Evolutionary conservation across 2,888 invertebrate genomes (phyloP), one percentile per base, ranked within the genome.

Genomic region (Troides oblongomaculatus): DNA sequence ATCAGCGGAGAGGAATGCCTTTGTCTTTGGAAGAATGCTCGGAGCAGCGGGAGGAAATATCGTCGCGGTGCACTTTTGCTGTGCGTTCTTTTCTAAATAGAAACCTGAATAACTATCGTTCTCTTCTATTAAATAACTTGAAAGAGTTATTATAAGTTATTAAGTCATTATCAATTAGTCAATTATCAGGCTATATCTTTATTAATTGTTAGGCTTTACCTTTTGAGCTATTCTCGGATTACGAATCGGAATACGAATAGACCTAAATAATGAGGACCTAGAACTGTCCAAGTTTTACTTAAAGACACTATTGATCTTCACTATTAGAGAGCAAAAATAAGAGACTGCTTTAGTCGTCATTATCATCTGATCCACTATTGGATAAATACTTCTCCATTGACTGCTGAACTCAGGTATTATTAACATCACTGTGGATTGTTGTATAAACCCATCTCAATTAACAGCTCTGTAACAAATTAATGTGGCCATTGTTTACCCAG

Each of bases 381-480:
- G 7, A 10, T 1, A 6, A 7, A 39, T 1, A 39, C 1, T 39
- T 6, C 39, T 39, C 10, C 39, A 39, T 39, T 7, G 8, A 39
- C 8, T 7, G 39, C 10, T 39, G 39, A 39, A 17, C 10, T 50
- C 50, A 50, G 14, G 17, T 50, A 50, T 14, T 50, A 21, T 21
- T 6, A 57, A 57, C 18, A 21, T 6, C 63, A 62, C 77, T 74
- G 61, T 63, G 68, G 71, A 0, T 7, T 81, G 1, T 62, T 68
- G 77, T 79, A 82, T 84, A 78, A 79, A 30, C 57, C 71, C 50
- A n/a, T 80, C 79, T 79, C 83, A 84, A 87, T 86, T 86, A 86
- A 78, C 81, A 77, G 72, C 76, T 74, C 77, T 78, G 79, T 81
- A 81, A 83, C 86, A 86, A 86, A 86, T 86, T 87, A 83, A 83